phyloP scores from a whole-genome alignment of 30 jellyfish, hydroid and myxozoan species.

The Nemopilema nomurai region DNA sequence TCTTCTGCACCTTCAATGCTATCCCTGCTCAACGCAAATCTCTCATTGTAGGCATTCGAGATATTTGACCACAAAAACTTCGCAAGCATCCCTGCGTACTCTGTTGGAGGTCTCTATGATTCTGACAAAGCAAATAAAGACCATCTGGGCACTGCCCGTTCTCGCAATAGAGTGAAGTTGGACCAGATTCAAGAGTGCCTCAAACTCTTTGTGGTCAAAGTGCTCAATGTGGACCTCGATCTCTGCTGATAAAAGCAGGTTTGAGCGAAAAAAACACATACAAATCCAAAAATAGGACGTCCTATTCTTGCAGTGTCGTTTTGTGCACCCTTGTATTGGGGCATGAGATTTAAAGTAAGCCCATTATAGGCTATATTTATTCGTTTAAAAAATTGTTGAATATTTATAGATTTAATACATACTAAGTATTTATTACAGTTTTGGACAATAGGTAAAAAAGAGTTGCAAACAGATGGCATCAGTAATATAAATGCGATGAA shows the following conservation, averaged over 20 bases:
- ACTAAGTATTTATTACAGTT: not conserved
- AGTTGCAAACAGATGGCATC: too few relatives aligned
- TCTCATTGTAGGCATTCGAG: conserved; percentile 14
- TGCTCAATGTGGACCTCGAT: not conserved
- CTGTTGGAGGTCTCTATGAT: conserved; percentile 16
- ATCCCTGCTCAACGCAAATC: too few relatives aligned
- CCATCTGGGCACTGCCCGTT: not conserved
- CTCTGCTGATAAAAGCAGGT: not conserved
- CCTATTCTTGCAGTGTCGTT: conserved; percentile 24
- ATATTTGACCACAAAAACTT: conserved; percentile 1
- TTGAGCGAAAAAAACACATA: not conserved
- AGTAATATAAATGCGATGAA: too few relatives aligned
- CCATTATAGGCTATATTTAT: conserved; percentile 7
- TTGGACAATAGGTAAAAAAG: too few relatives aligned
- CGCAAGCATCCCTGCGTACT: conserved; percentile 17
- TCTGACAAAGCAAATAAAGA: not conserved
- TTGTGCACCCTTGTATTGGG: not conserved
- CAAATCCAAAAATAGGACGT: conserved; percentile 8
- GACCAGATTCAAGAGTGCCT: conserved; percentile 31
- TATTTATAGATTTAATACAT: too few relatives aligned
- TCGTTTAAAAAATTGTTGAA: not conserved
- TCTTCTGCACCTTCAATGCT: too few relatives aligned
- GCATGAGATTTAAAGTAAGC: conserved; percentile 8
- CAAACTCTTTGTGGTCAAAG: conserved; percentile 4
- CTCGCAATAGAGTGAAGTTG: conserved; percentile 1